Base-by-base conservation (phyloP, 2,888 invertebrate genomes). In the Drosophila meridionalis region DNA sequence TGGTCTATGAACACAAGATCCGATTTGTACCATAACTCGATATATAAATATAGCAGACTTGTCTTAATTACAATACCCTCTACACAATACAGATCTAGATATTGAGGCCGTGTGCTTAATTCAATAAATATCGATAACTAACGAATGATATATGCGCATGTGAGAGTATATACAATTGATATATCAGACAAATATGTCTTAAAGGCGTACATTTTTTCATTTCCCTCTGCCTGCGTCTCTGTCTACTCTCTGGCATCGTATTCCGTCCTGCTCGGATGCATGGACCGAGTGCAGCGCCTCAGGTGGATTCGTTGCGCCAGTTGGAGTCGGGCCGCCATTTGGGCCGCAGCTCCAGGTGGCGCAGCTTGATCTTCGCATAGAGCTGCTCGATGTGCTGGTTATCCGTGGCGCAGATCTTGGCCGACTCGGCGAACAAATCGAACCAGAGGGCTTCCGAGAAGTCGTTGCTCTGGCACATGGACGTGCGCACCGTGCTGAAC, bases 401-500 rank as follows among this genome's bases (percentile, higher is more conserved):
- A 14, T 52, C 59, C 0, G 62, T n/a, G 5, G 26, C 30, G 40
- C 75, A 71, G 12, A 69, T 68, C 48, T 68, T 69, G 0, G 52
- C 36, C 5, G 67, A 59, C 38, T 86, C 88, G 3, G 67, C 58
- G 0, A 87, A 59, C 20, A 86, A 50, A 4, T 87, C 87, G 47
- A 81, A 87, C 87, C 87, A 87, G 4, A 66, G 60, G 5, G 40
- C 36, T 30, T 87, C 87, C 56, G 57, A 83, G 3, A 87, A 75
- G 14, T 87, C 86, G n/a, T 73, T 69, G 50, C 47, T 50, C 4
- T 69, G 55, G 60, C 72, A 73, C 81, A 87, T 86, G 57, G 81
- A 55, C 1, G 28, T 11, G 0, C 82, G 76, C 3, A 66, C 45
- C 1, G 74, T 69, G 52, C 76, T 50, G 0, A 83, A 52, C 0